Percentiles rank a stretch among this genome's conserved stretches.
Evolutionary conservation across 2,888 invertebrate genomes (phyloP).

Genomic region (Tipula vernalis): DNA sequence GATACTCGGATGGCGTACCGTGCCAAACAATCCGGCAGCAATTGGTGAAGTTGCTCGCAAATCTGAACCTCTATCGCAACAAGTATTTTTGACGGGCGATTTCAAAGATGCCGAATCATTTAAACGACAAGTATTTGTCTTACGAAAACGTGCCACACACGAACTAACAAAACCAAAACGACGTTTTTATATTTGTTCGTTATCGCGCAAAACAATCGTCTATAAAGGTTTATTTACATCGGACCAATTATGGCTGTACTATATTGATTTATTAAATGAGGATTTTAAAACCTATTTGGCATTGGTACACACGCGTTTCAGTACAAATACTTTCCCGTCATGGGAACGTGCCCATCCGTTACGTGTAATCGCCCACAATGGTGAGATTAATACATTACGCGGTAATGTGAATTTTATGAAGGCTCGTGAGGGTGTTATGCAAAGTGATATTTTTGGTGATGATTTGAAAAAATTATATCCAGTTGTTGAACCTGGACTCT

Average conservation of each 20-base stretch:
- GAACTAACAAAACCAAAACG: constrained; percentile 72
- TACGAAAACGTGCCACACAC: constrained; percentile 89
- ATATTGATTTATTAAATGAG: constrained; percentile 55
- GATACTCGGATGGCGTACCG: constrained; percentile 88
- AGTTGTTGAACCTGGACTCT: constrained; percentile 93
- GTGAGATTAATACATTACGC: constrained; percentile 96
- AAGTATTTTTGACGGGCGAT: constrained; percentile 66
- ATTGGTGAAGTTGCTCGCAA: constrained; percentile 88
- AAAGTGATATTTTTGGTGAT: constrained; percentile 64
- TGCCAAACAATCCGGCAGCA: constrained; percentile 72
- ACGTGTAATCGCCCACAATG: constrained; percentile 88
- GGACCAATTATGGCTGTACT: constrained; percentile 71
- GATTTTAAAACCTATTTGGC: constrained; percentile 90
- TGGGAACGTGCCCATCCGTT: constrained; percentile 99
- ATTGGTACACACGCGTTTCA: constrained; percentile 94
- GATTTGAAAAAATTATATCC: constrained; percentile 83
- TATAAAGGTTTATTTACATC: constrained; percentile 98
- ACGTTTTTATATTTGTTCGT: constrained; percentile 91
- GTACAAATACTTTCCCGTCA: constrained; percentile 98
- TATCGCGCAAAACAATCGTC: constrained; percentile 80
- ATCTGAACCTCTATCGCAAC: constrained; percentile 92
- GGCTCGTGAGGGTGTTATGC: constrained; percentile 96
- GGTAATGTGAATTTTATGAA: constrained; percentile 99
- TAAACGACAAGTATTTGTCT: constrained; percentile 66
- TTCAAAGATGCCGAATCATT: constrained; percentile 30